Evolutionary conservation across 2,797 vertebrate genomes (phyloP), one percentile per base, ranked within the genome.

Genomic region (Hyperoplus lanceolatus): DNA sequence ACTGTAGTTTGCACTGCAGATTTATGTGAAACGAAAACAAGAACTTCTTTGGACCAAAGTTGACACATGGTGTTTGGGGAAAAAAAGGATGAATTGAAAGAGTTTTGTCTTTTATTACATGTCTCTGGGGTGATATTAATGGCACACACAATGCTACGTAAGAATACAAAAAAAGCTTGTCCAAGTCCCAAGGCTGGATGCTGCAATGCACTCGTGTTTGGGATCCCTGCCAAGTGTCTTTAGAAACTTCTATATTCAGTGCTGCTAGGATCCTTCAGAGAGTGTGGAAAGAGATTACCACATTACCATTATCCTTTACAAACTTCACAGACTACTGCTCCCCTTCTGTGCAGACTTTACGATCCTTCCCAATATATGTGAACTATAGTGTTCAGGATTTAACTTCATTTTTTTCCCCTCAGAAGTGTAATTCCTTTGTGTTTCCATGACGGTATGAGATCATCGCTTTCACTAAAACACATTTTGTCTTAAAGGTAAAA

Each of bases 211-310:
- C 63, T 77, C 43, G 59, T 54, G 81, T 77, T 71, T 74, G 21
- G 59, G 43, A 69, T 43, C 18, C 13, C 41, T 68, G 73, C 75
- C 56, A 85, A 41, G 38, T 70, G 41, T 79, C 70, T 50, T 38
- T 42, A 55, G 43, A 79, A 60, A 55, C n/a, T 58, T 60, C 13
- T 79, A 54, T 62, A 62, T 75, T 78, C 41, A 70, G 50, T 21
- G 38, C 42, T 62, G 57, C 54, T 59, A 63, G 74, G 69, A 61
- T 50, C 45, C 18, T 73, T 75, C 76, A 75, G 66, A 60, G 58
- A 71, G 11, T 57, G 36, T 49, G 41, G 58, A 29, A 29, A 62
- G 46, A 60, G 53, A 62, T 46, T 58, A 65, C 8, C 48, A 54
- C 48, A 70, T 77, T 55, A 43, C 21, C n/a, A 18, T 42, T 18